phyloP scores from a whole-genome alignment of 2,113 vertebrate species.

The Sakesphorus luctuosus region DNA sequence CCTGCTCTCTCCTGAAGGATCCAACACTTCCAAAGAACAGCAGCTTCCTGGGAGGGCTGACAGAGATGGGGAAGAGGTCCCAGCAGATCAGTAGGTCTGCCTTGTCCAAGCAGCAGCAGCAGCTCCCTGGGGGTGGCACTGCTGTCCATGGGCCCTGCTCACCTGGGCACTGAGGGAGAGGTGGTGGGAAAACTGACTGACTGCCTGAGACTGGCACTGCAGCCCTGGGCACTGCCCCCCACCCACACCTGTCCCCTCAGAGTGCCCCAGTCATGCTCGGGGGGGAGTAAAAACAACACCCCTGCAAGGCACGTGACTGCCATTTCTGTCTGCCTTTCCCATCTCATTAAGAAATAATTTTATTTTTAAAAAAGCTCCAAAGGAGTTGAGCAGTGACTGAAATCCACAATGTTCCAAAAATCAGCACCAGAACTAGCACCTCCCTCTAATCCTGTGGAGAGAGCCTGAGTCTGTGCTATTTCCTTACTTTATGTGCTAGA shows the following conservation, averaged over 20 bases:
- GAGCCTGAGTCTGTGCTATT: rapidly evolving
- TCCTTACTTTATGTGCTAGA: rapidly evolving
- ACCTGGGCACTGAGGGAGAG: background rate
- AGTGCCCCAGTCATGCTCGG: background rate
- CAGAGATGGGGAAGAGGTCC: background rate
- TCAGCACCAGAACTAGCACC: rapidly evolving
- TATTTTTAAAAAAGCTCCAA: background rate
- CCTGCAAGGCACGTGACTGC: background rate
- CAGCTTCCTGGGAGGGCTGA: background rate
- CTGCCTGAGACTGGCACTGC: background rate
- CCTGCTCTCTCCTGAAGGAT: background rate
- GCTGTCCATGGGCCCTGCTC: rapidly evolving
- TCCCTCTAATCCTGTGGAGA: rapidly evolving
- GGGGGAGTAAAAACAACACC: background rate
- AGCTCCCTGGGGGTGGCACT: background rate
- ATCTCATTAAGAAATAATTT: background rate
- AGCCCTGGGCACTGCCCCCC: background rate
- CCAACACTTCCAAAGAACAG: background rate
- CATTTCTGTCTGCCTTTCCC: background rate
- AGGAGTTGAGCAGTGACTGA: background rate
- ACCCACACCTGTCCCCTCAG: too few species aligned
- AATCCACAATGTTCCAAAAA: rapidly evolving
- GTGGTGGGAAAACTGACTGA: rapidly evolving
- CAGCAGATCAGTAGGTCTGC: background rate
- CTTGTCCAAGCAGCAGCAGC: background rate